Conservation (phyloP, 2,888 invertebrate species). For the Drosophila demipolita region DNA sequence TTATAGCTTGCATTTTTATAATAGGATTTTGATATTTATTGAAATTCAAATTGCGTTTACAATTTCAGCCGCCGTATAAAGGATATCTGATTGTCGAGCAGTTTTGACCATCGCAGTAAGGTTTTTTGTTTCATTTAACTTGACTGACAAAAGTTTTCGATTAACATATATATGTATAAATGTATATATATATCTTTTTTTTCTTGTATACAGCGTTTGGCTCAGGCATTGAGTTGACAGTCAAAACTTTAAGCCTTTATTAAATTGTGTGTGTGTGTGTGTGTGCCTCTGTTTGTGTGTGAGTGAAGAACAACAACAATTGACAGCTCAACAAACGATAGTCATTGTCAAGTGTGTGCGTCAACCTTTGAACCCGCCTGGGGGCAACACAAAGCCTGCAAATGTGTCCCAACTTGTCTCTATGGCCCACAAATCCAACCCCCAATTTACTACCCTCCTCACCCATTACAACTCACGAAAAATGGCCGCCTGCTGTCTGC, state of each 20-base stretch:
- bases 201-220: too few species aligned
- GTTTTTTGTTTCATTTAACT: slow-evolving; percentile 34
- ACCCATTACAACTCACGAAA: not conserved
- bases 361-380: slow-evolving; percentile 76
- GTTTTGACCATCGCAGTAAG: not conserved
- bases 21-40: not conserved
- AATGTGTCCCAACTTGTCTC: slow-evolving; percentile 31
- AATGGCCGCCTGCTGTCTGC: slow-evolving; percentile 15
- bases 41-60: too few species aligned
- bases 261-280: slow-evolving; percentile 64
- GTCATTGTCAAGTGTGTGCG: slow-evolving; percentile 80
- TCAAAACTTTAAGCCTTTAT: slow-evolving; percentile 73
- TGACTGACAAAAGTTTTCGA: slow-evolving; percentile 64
- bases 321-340: slow-evolving; percentile 79
- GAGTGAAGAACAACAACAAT: slow-evolving; percentile 57
- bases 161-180: not conserved
- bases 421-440: slow-evolving; percentile 8
- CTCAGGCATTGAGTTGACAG: slow-evolving; percentile 36
- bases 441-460: too few species aligned
- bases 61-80: not conserved
- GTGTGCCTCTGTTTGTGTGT: slow-evolving; percentile 9
- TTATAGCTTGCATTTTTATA: not conserved
- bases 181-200: not conserved
- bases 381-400: slow-evolving; percentile 33
- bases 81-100: not conserved